Percentiles rank a stretch among this genome's conserved stretches.
phyloP scores from a whole-genome alignment of 1,140 invertebrate genomes.

The Caenorhabditis brenneri region DNA sequence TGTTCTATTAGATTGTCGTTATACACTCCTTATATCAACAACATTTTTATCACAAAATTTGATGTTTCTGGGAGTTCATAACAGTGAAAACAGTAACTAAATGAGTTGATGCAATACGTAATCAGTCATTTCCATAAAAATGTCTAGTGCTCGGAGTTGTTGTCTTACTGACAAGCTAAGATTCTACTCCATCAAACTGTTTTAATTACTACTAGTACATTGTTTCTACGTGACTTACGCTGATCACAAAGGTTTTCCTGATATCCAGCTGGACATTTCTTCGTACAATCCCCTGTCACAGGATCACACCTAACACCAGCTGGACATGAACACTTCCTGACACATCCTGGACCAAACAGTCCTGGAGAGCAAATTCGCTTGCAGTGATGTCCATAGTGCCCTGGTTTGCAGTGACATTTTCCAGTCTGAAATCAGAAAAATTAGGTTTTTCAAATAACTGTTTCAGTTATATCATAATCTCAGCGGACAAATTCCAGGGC shows the following conservation, averaged over 20 bases:
- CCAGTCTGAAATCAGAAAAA: slow-evolving; percentile 77
- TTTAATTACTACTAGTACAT: not conserved
- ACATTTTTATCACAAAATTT: too few species aligned
- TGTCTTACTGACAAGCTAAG: slow-evolving; percentile 35
- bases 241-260: slow-evolving; percentile 58
- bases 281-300: slow-evolving; percentile 66
- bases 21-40: too few species aligned
- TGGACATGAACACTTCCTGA: slow-evolving; percentile 83
- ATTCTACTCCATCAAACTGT: not conserved
- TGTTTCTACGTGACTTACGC: too few species aligned
- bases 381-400: slow-evolving; percentile 72
- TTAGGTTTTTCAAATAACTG: not conserved
- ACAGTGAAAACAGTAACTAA: not conserved
- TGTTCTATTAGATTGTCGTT: too few species aligned
- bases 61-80: too few species aligned
- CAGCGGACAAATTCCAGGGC: too few species aligned
- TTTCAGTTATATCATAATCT: too few species aligned
- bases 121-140: not conserved
- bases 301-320: slow-evolving; percentile 73
- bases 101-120: not conserved
- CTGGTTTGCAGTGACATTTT: slow-evolving; percentile 81
- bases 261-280: slow-evolving; percentile 56
- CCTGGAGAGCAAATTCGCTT: slow-evolving; percentile 62
- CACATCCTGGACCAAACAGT: slow-evolving; percentile 78
- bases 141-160: not conserved